A percentile compares a stretch with the other conserved stretches of the same genome.
Evolutionary conservation across 2,888 invertebrate genomes (phyloP).

Genomic region (Drosophila suboccidentalis): DNA sequence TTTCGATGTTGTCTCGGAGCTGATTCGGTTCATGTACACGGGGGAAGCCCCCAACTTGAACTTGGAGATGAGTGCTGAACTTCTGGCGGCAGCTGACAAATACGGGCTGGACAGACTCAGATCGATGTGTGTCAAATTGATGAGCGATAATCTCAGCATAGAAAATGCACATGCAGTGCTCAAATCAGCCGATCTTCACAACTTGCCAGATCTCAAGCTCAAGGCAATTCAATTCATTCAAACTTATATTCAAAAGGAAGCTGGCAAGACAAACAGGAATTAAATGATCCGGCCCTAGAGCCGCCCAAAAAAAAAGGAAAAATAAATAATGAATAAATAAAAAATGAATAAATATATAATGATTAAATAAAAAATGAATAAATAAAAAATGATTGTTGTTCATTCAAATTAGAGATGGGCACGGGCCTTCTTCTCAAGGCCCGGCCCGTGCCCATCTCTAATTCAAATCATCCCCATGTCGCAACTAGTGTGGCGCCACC

Average conservation of each 20-base stretch:
- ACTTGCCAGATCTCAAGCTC: conserved; percentile 89
- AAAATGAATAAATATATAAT: no score
- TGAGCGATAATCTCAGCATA: conserved; percentile 91
- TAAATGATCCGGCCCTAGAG: no score
- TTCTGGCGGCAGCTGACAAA: conserved; percentile 97
- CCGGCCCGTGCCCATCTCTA: fast-evolving
- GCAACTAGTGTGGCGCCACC: neutral
- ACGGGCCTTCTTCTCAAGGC: no score
- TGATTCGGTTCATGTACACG: conserved; percentile 98
- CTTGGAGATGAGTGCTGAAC: no score
- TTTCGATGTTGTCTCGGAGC: conserved; percentile 97
- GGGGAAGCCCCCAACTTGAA: conserved; percentile 88
- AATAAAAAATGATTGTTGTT: no score
- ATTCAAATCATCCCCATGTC: no score
- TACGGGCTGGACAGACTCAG: conserved; percentile 98
- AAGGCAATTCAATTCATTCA: neutral
- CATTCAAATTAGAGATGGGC: no score
- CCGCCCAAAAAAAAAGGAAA: no score
- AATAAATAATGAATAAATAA: no score
- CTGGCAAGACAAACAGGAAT: no score
- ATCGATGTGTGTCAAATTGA: conserved; percentile 98
- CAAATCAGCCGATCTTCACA: conserved; percentile 92
- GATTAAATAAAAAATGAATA: no score
- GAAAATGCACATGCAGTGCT: no score
- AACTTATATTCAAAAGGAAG: neutral